phyloP scores from a whole-genome alignment of 2,888 invertebrate species.

The Steromphala cineraria region DNA sequence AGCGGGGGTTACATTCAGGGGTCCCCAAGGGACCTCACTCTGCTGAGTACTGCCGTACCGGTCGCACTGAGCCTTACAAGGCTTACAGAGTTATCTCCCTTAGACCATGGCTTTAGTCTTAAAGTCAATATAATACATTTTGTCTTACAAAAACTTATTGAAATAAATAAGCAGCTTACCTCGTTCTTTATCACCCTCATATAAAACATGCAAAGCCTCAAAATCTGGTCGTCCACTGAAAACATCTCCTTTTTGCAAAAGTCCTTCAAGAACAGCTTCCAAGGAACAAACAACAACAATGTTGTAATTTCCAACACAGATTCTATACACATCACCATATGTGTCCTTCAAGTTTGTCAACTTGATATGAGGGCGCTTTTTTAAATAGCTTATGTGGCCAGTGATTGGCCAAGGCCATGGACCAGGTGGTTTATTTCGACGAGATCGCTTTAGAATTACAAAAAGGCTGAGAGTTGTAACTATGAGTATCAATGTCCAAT shows the following conservation, averaged over 20 bases:
- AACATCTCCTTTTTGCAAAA: constrained; percentile 40
- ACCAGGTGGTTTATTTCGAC: constrained; percentile 48
- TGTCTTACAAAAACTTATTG: too few species aligned
- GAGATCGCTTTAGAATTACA: constrained; percentile 39
- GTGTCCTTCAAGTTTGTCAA: constrained; percentile 50
- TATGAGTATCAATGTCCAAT: neutral
- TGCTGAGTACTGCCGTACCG: too few species aligned
- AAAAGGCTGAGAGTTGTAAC: constrained; percentile 37
- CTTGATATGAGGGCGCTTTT: constrained; percentile 46
- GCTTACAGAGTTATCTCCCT: too few species aligned
- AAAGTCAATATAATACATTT: too few species aligned
- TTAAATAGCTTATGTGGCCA: constrained; percentile 47
- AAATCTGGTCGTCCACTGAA: constrained; percentile 52
- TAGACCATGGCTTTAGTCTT: too few species aligned
- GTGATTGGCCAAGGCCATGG: constrained; percentile 52
- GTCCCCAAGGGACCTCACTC: too few species aligned
- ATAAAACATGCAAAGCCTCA: constrained; percentile 42
- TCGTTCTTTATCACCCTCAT: constrained; percentile 46
- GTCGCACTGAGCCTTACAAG: too few species aligned
- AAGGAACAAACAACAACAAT: constrained; percentile 56
- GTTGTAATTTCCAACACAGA: constrained; percentile 49
- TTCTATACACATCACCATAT: constrained; percentile 60
- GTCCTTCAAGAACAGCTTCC: constrained; percentile 56
- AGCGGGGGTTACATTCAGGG: too few species aligned
- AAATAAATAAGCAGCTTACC: constrained; percentile 31